Evolutionary conservation across 92 coral and sea anemone species (phyloP).

Genomic region (Parazoanthus atlanticus): DNA sequence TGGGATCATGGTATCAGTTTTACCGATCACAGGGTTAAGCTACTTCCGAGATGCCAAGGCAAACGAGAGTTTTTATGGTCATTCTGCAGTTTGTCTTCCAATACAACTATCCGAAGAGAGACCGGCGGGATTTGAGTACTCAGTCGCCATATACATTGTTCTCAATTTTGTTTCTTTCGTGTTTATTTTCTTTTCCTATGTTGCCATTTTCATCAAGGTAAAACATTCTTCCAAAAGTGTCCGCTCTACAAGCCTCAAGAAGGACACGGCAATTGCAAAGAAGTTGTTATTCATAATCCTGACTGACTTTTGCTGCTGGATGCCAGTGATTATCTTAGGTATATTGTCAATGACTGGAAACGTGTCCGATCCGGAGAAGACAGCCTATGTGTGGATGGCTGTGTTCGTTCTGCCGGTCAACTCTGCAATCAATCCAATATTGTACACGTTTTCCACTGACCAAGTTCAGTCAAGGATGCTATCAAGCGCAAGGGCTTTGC

Average conservation of each 20-base stretch:
- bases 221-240: background rate
- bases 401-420: background rate
- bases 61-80: slow-evolving; percentile 22
- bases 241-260: background rate
- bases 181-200: slow-evolving; percentile 18
- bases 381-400: background rate
- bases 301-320: background rate
- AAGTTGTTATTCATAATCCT: background rate
- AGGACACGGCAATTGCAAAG: background rate
- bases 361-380: background rate
- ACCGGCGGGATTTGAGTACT: slow-evolving; percentile 43
- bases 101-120: slow-evolving; percentile 24
- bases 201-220: background rate
- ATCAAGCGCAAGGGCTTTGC: background rate
- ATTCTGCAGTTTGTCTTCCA: slow-evolving; percentile 28
- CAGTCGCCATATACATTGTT: background rate
- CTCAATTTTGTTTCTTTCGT: slow-evolving; percentile 3
- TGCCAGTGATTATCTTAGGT: background rate
- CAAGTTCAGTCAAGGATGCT: background rate
- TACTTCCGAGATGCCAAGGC: slow-evolving; percentile 4
- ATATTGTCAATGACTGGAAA: background rate
- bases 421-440: background rate
- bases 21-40: background rate
- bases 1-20: slow-evolving; percentile 12
- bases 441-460: background rate